Percentiles rank a stretch among this genome's conserved stretches.
Evolutionary conservation across 2,888 invertebrate genomes (phyloP).

Genomic region (Andrena fulva): DNA sequence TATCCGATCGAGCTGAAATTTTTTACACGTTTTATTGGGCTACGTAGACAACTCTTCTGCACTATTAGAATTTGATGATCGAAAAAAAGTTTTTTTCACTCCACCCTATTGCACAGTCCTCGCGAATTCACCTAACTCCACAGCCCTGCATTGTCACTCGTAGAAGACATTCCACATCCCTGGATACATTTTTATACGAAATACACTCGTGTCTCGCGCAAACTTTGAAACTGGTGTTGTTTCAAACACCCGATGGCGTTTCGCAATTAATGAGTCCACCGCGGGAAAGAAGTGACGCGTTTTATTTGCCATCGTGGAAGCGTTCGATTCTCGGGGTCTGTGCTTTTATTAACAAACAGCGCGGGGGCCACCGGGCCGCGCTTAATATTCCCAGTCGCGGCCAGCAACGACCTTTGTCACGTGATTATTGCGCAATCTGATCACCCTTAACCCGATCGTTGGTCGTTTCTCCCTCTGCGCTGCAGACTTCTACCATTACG

Average conservation of each 20-base stretch:
- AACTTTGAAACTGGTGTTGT: not conserved
- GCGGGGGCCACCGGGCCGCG: not conserved
- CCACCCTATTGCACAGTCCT: too few species aligned
- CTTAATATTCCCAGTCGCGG: not conserved
- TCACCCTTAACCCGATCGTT: not conserved
- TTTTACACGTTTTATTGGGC: too few species aligned
- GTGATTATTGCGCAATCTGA: not conserved
- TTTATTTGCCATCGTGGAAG: not conserved
- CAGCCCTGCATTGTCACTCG: too few species aligned
- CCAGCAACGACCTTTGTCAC: not conserved
- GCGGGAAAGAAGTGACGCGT: not conserved
- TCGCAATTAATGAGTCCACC: constrained; percentile 5
- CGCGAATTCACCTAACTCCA: too few species aligned
- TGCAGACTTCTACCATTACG: too few species aligned
- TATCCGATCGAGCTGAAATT: too few species aligned
- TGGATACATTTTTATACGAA: too few species aligned
- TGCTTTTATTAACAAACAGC: not conserved
- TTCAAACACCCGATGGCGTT: not conserved
- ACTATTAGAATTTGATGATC: too few species aligned
- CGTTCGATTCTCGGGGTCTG: not conserved
- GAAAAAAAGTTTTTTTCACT: too few species aligned
- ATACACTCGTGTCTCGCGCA: not conserved
- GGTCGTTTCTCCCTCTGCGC: not conserved
- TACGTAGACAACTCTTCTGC: too few species aligned
- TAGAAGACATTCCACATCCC: too few species aligned